A percentile compares a stretch with the other conserved stretches of the same genome.
Evolutionary conservation across 2,113 vertebrate species (phyloP).

Genomic region (Archocentrus centrarchus): DNA sequence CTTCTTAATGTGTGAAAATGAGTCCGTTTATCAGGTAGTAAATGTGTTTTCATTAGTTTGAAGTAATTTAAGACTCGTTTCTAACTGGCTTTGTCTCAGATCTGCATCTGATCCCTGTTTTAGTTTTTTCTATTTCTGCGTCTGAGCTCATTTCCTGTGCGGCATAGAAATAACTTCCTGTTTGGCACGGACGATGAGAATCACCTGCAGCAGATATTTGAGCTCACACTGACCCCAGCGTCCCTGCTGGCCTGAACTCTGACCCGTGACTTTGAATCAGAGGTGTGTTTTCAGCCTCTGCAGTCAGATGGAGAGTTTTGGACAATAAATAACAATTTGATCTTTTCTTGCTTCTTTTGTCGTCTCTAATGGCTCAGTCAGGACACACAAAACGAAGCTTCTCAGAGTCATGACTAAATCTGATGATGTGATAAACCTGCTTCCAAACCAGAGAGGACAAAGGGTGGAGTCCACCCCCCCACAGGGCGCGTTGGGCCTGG

Average conservation of each 20-base stretch:
- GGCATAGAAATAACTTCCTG: not conserved
- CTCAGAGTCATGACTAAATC: too few species aligned
- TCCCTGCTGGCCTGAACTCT: not conserved
- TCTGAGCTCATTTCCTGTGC: not conserved
- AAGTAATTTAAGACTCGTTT: not conserved
- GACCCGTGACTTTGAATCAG: not conserved
- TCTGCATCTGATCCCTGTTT: not conserved
- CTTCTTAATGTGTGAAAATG: not conserved
- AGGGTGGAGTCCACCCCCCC: too few species aligned
- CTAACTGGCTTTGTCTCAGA: not conserved
- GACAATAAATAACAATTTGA: constrained; percentile 24
- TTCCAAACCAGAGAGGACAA: too few species aligned
- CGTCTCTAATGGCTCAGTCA: not conserved
- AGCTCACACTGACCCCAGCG: not conserved
- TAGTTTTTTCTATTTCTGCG: not conserved
- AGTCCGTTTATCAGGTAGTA: too few species aligned
- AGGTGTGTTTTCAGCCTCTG: constrained; percentile 3
- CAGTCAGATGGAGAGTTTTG: constrained; percentile 4
- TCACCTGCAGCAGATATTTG: not conserved
- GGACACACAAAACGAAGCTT: too few species aligned
- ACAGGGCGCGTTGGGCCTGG: too few species aligned
- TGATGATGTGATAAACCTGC: too few species aligned
- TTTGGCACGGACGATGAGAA: not conserved
- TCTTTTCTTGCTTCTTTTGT: not conserved
- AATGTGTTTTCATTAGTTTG: not conserved